Evolutionary conservation across 1,140 invertebrate species (phyloP), one percentile per base, ranked within the genome.

Genomic region (Cydia strobilella): DNA sequence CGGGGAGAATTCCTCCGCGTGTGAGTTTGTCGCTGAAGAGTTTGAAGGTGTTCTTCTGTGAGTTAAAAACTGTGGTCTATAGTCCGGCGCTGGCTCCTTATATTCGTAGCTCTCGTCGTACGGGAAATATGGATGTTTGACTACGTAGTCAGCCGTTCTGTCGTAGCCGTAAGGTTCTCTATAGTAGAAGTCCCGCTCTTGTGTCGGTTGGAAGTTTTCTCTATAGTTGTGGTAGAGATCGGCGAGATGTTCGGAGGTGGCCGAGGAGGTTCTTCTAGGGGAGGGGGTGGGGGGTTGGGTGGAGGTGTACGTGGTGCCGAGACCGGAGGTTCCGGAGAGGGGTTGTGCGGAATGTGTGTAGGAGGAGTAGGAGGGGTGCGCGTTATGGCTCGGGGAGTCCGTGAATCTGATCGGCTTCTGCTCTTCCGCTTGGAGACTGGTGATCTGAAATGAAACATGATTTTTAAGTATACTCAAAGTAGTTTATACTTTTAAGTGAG

Each of bases 331-430:
- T 78, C 87, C 89, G 27, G 92, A 92, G 12, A 91, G 78, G 3
- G 88, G 87, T 51, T 83, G 89, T 0, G 88, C 88, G 6, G 92
- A 92, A 66, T 88, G 90, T 0, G 85, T 90, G 79, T 90, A 90
- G 20, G 91, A 93, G 0, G 92, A 92, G 0, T 90, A 88, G 0
- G 93, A 93, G 0, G 91, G 76, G 76, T 91, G 86, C 23, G 90
- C 80, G 89, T 95, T 95, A 79, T 96, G 96, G 75, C 96, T 95
- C 3, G 96, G 96, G 1, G 96, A 96, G 87, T 97, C 96, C 0
- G 96, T 96, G 83, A 96, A 97, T 25, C 96, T 91, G 12, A 96
- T 86, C 1, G 96, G 96, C 82, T 95, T 96, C 71, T 94, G 93
- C 20, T 94, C 94, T 69, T 94, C 93, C 7, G 88, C 80, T 85